A percentile compares a stretch with the other conserved stretches of the same genome.
These are phyloP conservation scores for Pteruthius melanotis DNA, from an alignment of 2,113 vertebrate genomes.

Conservation along the genomic window DNA sequence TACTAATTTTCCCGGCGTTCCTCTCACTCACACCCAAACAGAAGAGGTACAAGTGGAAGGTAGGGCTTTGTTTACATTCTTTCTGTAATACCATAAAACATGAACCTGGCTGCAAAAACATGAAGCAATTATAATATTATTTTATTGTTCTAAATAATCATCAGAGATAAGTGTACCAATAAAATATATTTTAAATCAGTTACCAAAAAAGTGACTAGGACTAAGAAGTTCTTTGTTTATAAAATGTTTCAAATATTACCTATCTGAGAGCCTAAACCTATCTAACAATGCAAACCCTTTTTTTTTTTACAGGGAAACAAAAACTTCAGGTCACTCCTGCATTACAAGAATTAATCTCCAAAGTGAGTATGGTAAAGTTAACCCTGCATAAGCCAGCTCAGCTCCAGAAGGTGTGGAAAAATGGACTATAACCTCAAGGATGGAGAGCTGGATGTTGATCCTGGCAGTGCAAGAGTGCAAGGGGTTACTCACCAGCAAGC, in stretches of 20 bases:
- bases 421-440: background rate
- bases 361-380: background rate
- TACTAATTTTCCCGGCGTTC: background rate
- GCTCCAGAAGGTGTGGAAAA: background rate
- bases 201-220: background rate
- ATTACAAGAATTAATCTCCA: background rate
- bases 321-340: background rate
- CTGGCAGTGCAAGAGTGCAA: background rate
- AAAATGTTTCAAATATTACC: background rate
- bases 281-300: background rate
- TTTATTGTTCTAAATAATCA: background rate
- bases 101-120: background rate
- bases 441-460: background rate
- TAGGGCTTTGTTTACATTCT: background rate
- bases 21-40: background rate
- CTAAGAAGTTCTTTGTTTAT: background rate
- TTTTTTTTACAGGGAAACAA: background rate
- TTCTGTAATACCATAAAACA: background rate
- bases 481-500: background rate
- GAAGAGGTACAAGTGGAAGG: background rate
- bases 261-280: background rate
- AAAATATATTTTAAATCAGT: background rate
- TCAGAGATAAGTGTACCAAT: background rate
- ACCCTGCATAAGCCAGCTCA: background rate
- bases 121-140: background rate